These are phyloP conservation scores for Conus ventricosus DNA, from an alignment of 1,140 invertebrate species.

Conservation along the genomic window DNA sequence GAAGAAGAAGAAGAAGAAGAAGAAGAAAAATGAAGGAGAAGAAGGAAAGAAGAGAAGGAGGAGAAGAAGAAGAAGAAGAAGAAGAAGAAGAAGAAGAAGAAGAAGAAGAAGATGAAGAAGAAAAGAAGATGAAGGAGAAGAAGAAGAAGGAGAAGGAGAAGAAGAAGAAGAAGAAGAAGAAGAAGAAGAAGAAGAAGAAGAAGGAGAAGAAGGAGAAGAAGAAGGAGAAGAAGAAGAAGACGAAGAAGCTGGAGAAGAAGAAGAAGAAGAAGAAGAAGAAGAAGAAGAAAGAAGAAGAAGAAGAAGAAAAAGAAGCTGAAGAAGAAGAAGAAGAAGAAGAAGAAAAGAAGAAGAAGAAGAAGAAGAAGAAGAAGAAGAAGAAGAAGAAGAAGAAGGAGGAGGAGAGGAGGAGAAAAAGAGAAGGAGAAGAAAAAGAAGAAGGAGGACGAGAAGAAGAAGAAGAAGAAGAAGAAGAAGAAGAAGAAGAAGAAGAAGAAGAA, in stretches of 20 bases:
- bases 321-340: neutral
- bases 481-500: neutral
- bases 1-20: neutral
- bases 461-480: neutral
- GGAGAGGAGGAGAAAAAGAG: neutral
- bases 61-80: neutral
- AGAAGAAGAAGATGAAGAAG: neutral
- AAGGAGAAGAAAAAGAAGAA: neutral
- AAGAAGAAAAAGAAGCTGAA: too few relatives aligned
- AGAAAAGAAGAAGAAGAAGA: neutral
- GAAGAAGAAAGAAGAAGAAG: neutral
- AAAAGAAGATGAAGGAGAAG: neutral
- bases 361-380: neutral
- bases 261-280: neutral
- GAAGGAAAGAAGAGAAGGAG: neutral
- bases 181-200: neutral
- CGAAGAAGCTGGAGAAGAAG: neutral
- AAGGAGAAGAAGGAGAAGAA: neutral
- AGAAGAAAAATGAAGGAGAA: neutral
- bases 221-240: neutral
- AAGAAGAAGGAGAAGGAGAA: neutral
- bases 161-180: neutral
- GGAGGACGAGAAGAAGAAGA: neutral
- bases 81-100: neutral
- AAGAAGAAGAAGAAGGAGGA: neutral